A percentile compares a stretch with the other conserved stretches of the same genome.
Evolutionary conservation across 2,113 vertebrate genomes (phyloP).

Genomic region (Heliornis fulica): DNA sequence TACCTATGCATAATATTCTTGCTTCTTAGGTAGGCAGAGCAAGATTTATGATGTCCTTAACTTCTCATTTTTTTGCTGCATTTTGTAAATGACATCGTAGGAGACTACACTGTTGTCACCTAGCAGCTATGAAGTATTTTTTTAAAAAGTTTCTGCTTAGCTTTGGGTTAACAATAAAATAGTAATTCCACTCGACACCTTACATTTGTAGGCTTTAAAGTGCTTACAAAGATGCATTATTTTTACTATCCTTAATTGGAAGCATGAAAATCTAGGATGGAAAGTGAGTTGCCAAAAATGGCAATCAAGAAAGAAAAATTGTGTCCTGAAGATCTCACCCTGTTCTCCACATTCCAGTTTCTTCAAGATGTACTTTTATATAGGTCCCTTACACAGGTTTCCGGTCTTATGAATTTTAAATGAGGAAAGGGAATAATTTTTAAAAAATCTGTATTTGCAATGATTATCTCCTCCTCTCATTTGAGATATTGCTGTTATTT

Average conservation of each 20-base stretch:
- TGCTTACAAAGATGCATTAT: not conserved
- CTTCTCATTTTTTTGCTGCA: slow-evolving; percentile 9
- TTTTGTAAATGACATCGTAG: not conserved
- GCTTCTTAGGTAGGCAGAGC: not conserved
- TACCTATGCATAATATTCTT: not conserved
- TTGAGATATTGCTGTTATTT: slow-evolving; percentile 35
- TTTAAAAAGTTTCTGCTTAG: not conserved
- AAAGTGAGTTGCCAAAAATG: not conserved
- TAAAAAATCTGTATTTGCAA: not conserved
- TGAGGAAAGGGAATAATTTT: not conserved
- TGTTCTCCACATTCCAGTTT: not conserved
- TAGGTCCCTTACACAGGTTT: not conserved
- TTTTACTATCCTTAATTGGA: not conserved
- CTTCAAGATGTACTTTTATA: not conserved
- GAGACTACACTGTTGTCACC: not conserved
- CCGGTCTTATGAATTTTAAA: slow-evolving; percentile 5
- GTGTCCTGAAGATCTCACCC: not conserved
- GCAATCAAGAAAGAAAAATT: not conserved
- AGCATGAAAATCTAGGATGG: not conserved
- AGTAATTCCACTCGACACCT: not conserved
- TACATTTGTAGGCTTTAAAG: not conserved
- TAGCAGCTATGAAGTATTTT: slow-evolving; percentile 1
- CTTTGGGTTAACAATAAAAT: not conserved
- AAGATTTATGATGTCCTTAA: not conserved
- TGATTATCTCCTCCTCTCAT: not conserved